phyloP scores from a whole-genome alignment of 2,888 invertebrate species.

The Ryuthela nishihirai region DNA sequence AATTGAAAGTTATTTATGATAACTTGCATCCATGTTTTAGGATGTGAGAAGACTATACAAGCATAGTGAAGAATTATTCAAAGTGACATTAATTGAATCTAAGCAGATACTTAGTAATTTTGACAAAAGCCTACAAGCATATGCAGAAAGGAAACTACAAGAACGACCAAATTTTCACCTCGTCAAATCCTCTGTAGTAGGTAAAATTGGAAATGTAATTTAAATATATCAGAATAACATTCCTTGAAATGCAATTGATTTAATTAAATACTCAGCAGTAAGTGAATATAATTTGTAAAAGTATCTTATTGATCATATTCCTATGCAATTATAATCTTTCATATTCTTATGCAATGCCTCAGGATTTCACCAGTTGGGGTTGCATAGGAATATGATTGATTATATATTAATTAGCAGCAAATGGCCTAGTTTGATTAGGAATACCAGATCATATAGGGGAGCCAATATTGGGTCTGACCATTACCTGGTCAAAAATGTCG shows the following conservation, averaged over 20 bases:
- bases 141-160: slow-evolving; percentile 51
- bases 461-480: too few species aligned
- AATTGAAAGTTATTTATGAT: too few species aligned
- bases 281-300: background rate
- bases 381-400: too few species aligned
- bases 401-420: too few species aligned
- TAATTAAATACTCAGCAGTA: background rate
- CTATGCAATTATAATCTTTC: too few species aligned
- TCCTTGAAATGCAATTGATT: background rate
- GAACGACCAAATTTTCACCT: slow-evolving; percentile 49
- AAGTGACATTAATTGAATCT: slow-evolving; percentile 50
- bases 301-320: background rate
- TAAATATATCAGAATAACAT: too few species aligned
- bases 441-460: too few species aligned
- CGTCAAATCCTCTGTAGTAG: slow-evolving; percentile 48
- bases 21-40: slow-evolving; percentile 41
- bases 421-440: too few species aligned
- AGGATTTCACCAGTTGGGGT: too few species aligned
- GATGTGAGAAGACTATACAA: slow-evolving; percentile 50
- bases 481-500: too few species aligned
- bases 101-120: slow-evolving; percentile 50
- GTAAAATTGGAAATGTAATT: too few species aligned
- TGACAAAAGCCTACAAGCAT: slow-evolving; percentile 49
- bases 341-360: too few species aligned
- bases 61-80: slow-evolving; percentile 45